Percentiles rank a stretch among this genome's conserved stretches.
phyloP scores from a whole-genome alignment of 1,140 invertebrate genomes.

The Ceratitis capitata region DNA sequence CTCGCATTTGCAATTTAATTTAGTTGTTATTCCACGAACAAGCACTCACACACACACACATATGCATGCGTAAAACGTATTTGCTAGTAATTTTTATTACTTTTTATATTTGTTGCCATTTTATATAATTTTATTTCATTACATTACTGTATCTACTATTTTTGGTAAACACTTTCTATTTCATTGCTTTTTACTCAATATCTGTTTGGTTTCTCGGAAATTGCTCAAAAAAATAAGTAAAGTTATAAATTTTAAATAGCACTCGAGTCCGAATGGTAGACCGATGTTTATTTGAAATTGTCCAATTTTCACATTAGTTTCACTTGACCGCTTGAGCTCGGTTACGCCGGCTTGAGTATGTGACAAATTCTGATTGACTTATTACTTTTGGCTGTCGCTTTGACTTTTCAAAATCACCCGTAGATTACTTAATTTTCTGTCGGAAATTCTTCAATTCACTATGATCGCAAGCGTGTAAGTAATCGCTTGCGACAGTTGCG shows the following conservation, averaged over 20 bases:
- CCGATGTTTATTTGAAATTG: neutral
- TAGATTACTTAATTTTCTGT: neutral
- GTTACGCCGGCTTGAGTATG: neutral
- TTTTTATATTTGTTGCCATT: neutral
- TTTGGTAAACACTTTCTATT: slow-evolving; percentile 56
- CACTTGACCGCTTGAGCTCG: neutral
- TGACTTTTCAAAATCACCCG: neutral
- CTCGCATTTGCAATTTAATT: neutral
- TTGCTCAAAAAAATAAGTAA: neutral
- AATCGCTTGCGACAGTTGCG: neutral
- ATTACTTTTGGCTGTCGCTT: neutral
- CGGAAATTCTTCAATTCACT: neutral
- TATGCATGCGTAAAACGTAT: neutral
- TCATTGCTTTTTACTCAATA: slow-evolving; percentile 46
- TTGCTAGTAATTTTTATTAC: neutral
- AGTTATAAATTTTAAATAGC: neutral
- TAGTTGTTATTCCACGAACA: neutral
- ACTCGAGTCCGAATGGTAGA: neutral
- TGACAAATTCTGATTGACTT: neutral
- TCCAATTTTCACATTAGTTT: neutral
- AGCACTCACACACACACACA: neutral
- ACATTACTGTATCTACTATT: neutral
- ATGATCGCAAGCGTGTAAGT: neutral
- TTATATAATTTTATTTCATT: slow-evolving; percentile 3
- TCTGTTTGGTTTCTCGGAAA: neutral